Evolutionary conservation across 2,888 invertebrate genomes (phyloP).

Genomic region (Yponomeuta sedellus): DNA sequence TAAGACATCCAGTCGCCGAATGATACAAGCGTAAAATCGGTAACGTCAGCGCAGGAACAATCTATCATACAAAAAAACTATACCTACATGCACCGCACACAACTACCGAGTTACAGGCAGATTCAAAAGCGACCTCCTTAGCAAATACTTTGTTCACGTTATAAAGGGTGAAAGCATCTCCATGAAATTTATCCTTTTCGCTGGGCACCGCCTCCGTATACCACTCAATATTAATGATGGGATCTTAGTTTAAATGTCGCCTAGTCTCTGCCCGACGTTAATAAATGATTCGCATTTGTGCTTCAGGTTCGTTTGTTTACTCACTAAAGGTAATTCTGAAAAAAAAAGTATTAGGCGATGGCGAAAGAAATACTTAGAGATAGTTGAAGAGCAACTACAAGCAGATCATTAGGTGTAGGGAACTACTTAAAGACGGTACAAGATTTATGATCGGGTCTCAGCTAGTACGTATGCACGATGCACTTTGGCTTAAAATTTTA

Average conservation of each 20-base stretch:
- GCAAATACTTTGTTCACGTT: slow-evolving; percentile 55
- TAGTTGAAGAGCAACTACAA: background rate
- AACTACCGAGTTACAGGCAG: no score
- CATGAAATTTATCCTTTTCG: slow-evolving; percentile 63
- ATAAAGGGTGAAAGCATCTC: slow-evolving; percentile 70
- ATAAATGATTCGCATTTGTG: slow-evolving; percentile 68
- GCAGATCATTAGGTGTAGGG: background rate
- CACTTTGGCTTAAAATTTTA: background rate
- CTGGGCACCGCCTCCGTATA: slow-evolving; percentile 55
- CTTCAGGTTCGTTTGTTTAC: slow-evolving; percentile 41
- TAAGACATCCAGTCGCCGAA: background rate
- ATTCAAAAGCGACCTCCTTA: slow-evolving; percentile 32
- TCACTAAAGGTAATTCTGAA: background rate
- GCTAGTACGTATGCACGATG: background rate
- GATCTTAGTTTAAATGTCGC: slow-evolving; percentile 69
- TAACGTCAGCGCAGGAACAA: slow-evolving; percentile 28
- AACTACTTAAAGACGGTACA: background rate
- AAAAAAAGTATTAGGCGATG: background rate
- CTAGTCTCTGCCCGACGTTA: slow-evolving; percentile 60
- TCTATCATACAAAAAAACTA: background rate
- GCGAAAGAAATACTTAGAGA: background rate
- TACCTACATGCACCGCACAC: no score
- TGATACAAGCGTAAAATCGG: slow-evolving; percentile 43
- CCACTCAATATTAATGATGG: slow-evolving; percentile 72
- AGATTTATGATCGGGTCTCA: background rate